Evolutionary conservation across 2,888 invertebrate genomes (phyloP), one percentile per base, ranked within the genome.

Genomic region (Callyntrura guangdongensis): DNA sequence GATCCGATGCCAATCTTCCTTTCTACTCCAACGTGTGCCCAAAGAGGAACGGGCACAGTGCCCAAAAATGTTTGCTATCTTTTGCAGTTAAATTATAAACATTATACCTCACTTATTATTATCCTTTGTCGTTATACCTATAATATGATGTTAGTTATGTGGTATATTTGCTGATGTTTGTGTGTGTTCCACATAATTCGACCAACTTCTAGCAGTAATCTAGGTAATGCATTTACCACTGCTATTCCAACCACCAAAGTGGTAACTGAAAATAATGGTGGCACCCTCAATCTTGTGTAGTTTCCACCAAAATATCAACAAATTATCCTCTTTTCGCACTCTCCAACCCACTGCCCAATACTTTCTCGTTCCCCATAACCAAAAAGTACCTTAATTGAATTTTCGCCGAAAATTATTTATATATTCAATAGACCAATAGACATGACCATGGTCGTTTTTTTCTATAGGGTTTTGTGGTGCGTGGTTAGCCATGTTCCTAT

Each of bases 11-110:
- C 9, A 22, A 27, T 22, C 4, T 27, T 17, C 64, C 25, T 67
- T 6, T 27, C 17, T 22, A 2, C 22, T 8, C 9, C 14, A 22
- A 67, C 11, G 14, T 27, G 47, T 17, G 47, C 47, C 74, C 20
- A n/a, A 45, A 67, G 56, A 72, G 36, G 8, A n/a, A 8, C 25
- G 27, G 86, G 86, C 86, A 86, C 17, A 17, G 36, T 86, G 86
- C 86, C 86, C 77, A 77, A 79, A 36, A 56, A 56, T 56, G 12
- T 25, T 17, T 12, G 17, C 56, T 47, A 53, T 79, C 74, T 79
- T 79, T 25, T n/a, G 22, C 22, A 74, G 12, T 25, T 56, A 56
- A 79, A 79, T 45, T 79, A 56, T 56, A 79, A 53, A 79, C 56
- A 56, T 79, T 56, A n/a, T n/a, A n/a, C 14, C 69, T 79, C 20